These are phyloP conservation scores for Spea multiplicata DNA, from an alignment of 2,113 vertebrate genomes.

Conservation along the genomic window DNA sequence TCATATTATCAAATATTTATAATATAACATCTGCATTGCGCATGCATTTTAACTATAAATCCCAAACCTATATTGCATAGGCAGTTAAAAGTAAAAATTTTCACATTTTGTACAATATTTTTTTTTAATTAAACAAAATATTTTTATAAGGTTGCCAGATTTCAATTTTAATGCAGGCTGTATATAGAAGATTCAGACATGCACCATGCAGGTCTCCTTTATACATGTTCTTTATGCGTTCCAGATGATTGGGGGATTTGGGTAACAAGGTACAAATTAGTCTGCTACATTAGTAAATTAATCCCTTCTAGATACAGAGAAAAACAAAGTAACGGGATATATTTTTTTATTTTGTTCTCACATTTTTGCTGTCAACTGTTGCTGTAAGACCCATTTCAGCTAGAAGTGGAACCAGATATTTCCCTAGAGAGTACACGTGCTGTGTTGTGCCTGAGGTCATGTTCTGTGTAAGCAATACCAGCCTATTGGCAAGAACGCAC, in stretches of 20 bases:
- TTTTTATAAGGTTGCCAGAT: too few relatives aligned
- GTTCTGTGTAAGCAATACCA: conserved; percentile 24
- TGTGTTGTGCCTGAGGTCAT: conserved; percentile 22
- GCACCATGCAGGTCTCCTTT: not conserved
- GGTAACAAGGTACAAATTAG: not conserved
- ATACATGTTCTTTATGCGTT: not conserved
- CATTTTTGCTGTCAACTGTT: conserved; percentile 6
- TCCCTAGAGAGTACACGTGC: conserved; percentile 12
- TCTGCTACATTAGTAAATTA: not conserved
- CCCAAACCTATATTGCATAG: too few relatives aligned
- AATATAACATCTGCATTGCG: too few relatives aligned
- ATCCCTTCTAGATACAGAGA: not conserved
- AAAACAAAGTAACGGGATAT: not conserved
- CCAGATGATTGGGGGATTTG: not conserved
- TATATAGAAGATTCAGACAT: too few relatives aligned
- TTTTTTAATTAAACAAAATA: too few relatives aligned
- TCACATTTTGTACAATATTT: too few relatives aligned
- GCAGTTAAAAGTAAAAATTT: too few relatives aligned
- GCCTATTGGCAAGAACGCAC: conserved; percentile 16
- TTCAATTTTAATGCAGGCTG: too few relatives aligned
- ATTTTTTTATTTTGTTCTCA: not conserved
- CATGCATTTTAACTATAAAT: too few relatives aligned
- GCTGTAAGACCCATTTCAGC: conserved; percentile 12
- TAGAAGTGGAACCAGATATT: conserved; percentile 13
- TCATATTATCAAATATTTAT: too few relatives aligned